Base-by-base conservation (phyloP, 2,113 vertebrate species). In the Emydocephalus ijimae region DNA sequence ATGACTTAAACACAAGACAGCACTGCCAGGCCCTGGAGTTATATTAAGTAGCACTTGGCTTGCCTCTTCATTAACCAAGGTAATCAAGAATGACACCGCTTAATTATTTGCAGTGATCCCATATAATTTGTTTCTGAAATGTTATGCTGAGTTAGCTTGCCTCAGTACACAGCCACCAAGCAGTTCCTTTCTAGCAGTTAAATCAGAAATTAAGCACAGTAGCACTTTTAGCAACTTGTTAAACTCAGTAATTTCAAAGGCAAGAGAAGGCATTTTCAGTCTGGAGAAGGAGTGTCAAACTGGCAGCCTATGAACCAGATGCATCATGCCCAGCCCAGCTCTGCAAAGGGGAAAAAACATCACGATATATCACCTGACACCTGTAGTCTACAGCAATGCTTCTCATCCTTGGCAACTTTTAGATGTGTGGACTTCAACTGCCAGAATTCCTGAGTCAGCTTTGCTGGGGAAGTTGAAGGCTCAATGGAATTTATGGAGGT, bases 21-120 rank as follows among this genome's bases (percentile, higher is more conserved):
- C 4, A 91, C 91, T 94, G 91, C 50, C 93, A 50, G 11, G 8
- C 10, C 39, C 26, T 89, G 39, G 29, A 95, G 92, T 89, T 39
- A 93, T 92, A 93, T 94, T 14, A 2, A 1, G 55, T 93, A 45
- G 85, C 21, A 88, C 6, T 93, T 91, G 0, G 1, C 89, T 94
- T 91, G n/a, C 0, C 4, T 86, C 94, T 91, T 92, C 29, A 43
- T 23, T 94, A 52, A 52, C 61, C 93, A 93, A 3, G 88, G 2
- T n/a, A 93, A 90, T 54, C 87, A 94, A 91, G 26, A 94, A 91
- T 1, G 0, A 14, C 1, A n/a, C 91, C 91, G 57, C 55, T 93
- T 93, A 93, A 93, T 94, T 86, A 85, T 92, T 96, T 26, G 74
- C 7, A 90, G 45, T 34, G 21, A 39, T 92, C 92, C 23, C 3